A percentile compares a stretch with the other conserved stretches of the same genome.
phyloP scores from a whole-genome alignment of 2,113 vertebrate genomes.

The Potamarius usumacintae region DNA sequence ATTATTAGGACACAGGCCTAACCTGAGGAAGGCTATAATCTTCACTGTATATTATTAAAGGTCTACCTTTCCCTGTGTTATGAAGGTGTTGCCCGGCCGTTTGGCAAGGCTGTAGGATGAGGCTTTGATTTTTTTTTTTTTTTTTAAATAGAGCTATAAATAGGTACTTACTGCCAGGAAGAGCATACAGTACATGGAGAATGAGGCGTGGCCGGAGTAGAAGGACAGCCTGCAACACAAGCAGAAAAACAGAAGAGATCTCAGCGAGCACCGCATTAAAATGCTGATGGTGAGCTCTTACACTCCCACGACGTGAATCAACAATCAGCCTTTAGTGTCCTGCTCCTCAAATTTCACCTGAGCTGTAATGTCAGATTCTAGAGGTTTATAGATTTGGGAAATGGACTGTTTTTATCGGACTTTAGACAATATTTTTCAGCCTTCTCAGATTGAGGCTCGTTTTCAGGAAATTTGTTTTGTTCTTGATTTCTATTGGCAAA shows the following conservation, averaged over 20 bases:
- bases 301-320: background rate
- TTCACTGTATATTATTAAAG: background rate
- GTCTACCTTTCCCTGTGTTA: background rate
- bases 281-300: background rate
- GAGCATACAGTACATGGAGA: conserved; percentile 98
- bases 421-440: background rate
- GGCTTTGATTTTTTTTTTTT: too few species aligned
- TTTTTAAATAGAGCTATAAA: background rate
- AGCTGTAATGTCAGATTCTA: background rate
- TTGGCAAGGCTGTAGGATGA: background rate
- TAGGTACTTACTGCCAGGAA: conserved; percentile 90
- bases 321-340: background rate
- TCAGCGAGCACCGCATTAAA: conserved; percentile 2
- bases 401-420: too few species aligned
- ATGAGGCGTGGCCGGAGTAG: conserved; percentile 95
- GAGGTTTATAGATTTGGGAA: too few species aligned
- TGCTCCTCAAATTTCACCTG: background rate
- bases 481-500: background rate
- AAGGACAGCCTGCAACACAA: conserved; percentile 85
- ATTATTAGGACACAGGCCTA: background rate
- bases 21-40: background rate
- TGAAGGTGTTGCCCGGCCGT: background rate
- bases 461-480: background rate
- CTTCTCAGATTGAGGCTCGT: background rate
- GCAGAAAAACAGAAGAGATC: conserved; percentile 18